Evolutionary conservation across 1,140 invertebrate genomes (phyloP).

Genomic region (Calephelis virginiensis): DNA sequence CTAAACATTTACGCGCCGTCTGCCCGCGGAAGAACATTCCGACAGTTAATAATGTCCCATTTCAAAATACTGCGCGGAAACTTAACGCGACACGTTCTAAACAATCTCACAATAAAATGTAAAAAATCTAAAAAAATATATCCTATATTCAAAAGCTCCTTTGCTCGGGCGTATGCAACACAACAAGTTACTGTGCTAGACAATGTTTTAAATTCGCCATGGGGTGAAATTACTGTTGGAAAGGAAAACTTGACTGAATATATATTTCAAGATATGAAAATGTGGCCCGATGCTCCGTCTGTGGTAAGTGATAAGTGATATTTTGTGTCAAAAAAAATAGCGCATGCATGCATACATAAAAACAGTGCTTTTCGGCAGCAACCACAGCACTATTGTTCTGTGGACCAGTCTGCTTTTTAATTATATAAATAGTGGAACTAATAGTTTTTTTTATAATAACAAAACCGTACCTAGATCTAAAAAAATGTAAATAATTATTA

Average conservation of each 20-base stretch:
- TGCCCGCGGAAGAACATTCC: conserved; percentile 51
- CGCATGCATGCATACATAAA: too few relatives aligned
- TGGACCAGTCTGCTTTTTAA: too few relatives aligned
- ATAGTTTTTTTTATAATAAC: too few relatives aligned
- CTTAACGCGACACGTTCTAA: conserved; percentile 56
- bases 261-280: conserved; percentile 75
- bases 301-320: conserved; percentile 80
- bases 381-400: too few relatives aligned
- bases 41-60: conserved; percentile 57
- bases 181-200: conserved; percentile 56
- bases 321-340: conserved; percentile 12
- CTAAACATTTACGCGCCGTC: conserved; percentile 47
- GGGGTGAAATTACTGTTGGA: conserved; percentile 71
- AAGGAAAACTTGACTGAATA: conserved; percentile 76
- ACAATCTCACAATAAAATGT: conserved; percentile 32
- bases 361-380: too few relatives aligned
- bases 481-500: too few relatives aligned
- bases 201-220: conserved; percentile 69
- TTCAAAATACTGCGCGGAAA: conserved; percentile 70
- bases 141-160: not conserved
- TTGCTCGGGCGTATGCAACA: conserved; percentile 45
- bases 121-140: conserved; percentile 31
- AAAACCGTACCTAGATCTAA: too few relatives aligned
- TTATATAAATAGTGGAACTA: too few relatives aligned
- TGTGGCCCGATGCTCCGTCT: conserved; percentile 76